These are phyloP conservation scores for Brachionus angularis DNA, from an alignment of 1,140 invertebrate genomes.

Conservation along the genomic window DNA sequence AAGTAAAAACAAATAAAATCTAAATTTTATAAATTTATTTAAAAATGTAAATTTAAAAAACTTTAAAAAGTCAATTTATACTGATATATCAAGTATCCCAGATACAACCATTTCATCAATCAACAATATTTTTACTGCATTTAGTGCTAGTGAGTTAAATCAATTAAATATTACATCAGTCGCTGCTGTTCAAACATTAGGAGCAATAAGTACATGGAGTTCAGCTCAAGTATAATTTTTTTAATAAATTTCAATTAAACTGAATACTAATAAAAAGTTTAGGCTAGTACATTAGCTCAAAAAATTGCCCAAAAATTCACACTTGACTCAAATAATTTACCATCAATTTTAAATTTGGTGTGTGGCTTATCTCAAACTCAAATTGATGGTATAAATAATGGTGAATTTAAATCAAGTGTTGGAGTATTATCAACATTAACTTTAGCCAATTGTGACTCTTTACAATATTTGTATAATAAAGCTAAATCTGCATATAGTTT, in stretches of 20 bases:
- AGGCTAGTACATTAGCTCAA: neutral
- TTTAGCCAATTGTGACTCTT: neutral
- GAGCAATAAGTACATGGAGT: neutral
- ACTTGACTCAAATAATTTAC: too few species aligned
- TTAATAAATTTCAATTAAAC: neutral
- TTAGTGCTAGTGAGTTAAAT: neutral
- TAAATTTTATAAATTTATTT: neutral
- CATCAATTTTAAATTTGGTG: neutral
- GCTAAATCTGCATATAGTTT: neutral
- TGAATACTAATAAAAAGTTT: neutral
- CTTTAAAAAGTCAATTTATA: neutral
- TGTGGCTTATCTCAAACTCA: slow-evolving; percentile 4
- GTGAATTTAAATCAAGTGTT: neutral
- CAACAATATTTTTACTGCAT: slow-evolving; percentile 4
- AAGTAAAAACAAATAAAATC: neutral
- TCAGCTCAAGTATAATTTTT: neutral
- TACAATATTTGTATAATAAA: neutral
- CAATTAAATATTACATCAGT: neutral
- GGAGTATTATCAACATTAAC: neutral
- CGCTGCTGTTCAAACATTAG: slow-evolving; percentile 10
- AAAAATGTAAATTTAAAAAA: neutral
- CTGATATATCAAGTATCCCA: neutral
- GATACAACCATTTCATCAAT: neutral
- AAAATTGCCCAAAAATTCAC: neutral
- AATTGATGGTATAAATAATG: neutral